Evolutionary conservation across 2,113 vertebrate species (phyloP), one percentile per base, ranked within the genome.

Genomic region (Zosterops pallidus): DNA sequence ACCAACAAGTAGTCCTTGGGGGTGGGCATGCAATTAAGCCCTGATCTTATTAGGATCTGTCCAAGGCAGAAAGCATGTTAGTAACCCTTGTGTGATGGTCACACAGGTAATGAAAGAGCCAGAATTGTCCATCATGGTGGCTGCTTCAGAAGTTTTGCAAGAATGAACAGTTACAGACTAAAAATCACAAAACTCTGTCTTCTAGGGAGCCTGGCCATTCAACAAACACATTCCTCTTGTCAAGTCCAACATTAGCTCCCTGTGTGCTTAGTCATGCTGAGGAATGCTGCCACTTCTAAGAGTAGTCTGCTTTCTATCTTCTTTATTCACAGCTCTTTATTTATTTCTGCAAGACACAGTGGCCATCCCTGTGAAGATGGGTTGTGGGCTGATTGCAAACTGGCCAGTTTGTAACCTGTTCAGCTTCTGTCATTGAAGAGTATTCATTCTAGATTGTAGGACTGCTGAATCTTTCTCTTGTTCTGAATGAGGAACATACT

Each of bases 11-110:
- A 64, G 4, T 39, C 23, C 20, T 64, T 71, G 37, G 13, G 13
- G 7, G 1, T 60, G 44, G 35, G 33, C 24, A 29, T 33, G 26
- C 6, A 57, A 25, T 69, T 29, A 76, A 69, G 12, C 64, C 24
- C 23, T 41, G 29, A 75, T 60, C 20, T 76, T 25, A 9, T 35
- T 60, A 46, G 17, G 37, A 63, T 75, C 39, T 49, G 25, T 42
- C 22, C 39, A 37, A 76, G 39, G 52, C 42, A 91, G 52, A 79
- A 63, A 39, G 1, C 7, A 5, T 49, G 11, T 69, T n/a, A 77
- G 9, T 33, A 80, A 50, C 8, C 6, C 15, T 29, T 0, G 0
- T 29, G 7, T 77, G 29, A 62, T 13, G 25, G n/a, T 49, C 41
- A 70, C 46, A 69, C 31, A n/a, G 11, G 31, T 86, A 50, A 77